These are phyloP conservation scores for Champsocephalus esox DNA, from an alignment of 2,797 vertebrate genomes.

Conservation along the genomic window DNA sequence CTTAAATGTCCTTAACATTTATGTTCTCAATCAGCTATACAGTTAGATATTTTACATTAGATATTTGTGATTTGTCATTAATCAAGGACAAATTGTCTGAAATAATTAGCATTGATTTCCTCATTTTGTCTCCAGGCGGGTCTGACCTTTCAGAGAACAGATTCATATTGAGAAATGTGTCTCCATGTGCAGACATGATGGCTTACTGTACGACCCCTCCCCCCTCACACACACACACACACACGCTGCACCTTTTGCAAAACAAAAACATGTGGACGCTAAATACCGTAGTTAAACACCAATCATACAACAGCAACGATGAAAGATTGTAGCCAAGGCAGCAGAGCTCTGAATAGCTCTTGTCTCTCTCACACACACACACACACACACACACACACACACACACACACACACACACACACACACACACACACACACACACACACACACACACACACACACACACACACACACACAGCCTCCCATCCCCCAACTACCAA, in stretches of 20 bases:
- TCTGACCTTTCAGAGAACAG: slow-evolving; percentile 8
- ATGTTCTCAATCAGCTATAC: too few species aligned
- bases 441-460: slow-evolving; percentile 15
- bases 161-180: slow-evolving; percentile 32
- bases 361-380: too few species aligned
- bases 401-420: background rate
- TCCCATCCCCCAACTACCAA: slow-evolving; percentile 61
- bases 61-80: background rate
- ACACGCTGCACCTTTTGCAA: too few species aligned
- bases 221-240: background rate
- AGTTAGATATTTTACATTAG: too few species aligned
- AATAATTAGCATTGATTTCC: slow-evolving; percentile 27
- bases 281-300: too few species aligned
- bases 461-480: slow-evolving; percentile 14
- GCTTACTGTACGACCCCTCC: slow-evolving; percentile 43
- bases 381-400: too few species aligned
- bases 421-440: slow-evolving; percentile 11
- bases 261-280: too few species aligned
- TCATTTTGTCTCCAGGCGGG: background rate
- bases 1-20: too few species aligned
- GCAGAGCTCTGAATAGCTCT: too few species aligned
- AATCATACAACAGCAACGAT: too few species aligned
- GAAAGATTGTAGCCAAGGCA: too few species aligned
- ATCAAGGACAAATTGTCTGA: background rate
- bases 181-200: slow-evolving; percentile 39